A percentile compares a stretch with the other conserved stretches of the same genome.
Evolutionary conservation across 53 echinoderm and acorn worm species (phyloP).

Genomic region (Echinarachnius parma): DNA sequence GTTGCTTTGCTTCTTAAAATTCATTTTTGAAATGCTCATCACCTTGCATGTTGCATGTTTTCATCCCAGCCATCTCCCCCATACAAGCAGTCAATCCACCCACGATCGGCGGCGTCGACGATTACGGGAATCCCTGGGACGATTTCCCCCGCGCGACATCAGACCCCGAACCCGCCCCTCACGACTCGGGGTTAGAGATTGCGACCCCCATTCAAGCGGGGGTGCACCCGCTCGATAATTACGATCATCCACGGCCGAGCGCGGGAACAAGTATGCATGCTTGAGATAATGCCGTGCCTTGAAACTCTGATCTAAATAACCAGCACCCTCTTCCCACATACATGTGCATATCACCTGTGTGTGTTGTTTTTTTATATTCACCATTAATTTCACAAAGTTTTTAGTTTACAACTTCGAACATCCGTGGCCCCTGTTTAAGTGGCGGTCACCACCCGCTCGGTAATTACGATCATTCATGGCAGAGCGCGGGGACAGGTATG

Average conservation of each 20-base stretch:
- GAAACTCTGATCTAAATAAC: background rate
- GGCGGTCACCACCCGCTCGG: constrained; percentile 31
- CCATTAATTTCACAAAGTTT: no score
- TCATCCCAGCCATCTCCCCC: constrained; percentile 25
- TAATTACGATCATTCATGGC: constrained; percentile 33
- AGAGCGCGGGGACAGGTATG: constrained; percentile 37
- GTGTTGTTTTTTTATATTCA: no score
- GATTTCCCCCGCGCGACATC: constrained; percentile 42
- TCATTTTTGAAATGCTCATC: background rate
- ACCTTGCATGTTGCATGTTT: no score
- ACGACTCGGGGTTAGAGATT: background rate
- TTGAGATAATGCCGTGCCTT: background rate
- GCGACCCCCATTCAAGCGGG: background rate
- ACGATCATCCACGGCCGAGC: constrained; percentile 30
- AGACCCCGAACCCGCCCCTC: constrained; percentile 22
- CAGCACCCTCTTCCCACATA: no score
- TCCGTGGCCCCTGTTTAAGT: background rate
- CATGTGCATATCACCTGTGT: no score
- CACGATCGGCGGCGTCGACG: constrained; percentile 23
- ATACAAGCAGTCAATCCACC: constrained; percentile 4
- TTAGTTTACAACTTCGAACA: no score
- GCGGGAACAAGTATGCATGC: constrained; percentile 30
- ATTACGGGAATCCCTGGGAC: constrained; percentile 47
- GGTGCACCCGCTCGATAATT: constrained; percentile 36
- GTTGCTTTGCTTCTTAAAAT: no score